Conservation (phyloP, 2,797 vertebrate species). For the Lateolabrax maculatus region DNA sequence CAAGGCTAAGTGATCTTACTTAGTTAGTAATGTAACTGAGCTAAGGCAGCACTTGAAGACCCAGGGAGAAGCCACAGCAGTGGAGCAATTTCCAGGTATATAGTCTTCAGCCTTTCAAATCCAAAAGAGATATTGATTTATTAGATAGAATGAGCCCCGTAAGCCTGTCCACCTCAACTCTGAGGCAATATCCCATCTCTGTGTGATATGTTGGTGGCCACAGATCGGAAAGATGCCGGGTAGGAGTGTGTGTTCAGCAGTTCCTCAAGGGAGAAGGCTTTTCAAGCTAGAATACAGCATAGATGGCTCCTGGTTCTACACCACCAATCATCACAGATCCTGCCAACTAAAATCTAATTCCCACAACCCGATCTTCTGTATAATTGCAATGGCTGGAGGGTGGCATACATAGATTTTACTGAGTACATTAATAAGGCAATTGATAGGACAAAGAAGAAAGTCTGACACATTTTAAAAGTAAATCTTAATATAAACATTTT, state of each 20-base stretch:
- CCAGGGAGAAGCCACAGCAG: neutral
- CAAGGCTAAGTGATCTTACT: slow-evolving; percentile 10
- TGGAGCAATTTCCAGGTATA: slow-evolving; percentile 26
- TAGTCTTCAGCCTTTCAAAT: slow-evolving; percentile 16
- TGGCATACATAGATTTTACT: neutral
- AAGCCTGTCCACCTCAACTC: slow-evolving; percentile 22
- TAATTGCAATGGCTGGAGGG: neutral
- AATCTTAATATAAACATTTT: slow-evolving; percentile 98
- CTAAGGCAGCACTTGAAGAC: neutral
- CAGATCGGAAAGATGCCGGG: neutral
- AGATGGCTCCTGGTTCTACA: neutral
- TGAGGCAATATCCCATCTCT: slow-evolving; percentile 38
- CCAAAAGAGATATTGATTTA: slow-evolving; percentile 59
- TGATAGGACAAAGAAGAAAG: slow-evolving; percentile 63
- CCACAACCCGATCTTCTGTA: neutral
- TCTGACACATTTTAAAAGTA: slow-evolving; percentile 91
- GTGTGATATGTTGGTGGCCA: slow-evolving; percentile 23
- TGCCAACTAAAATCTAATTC: slow-evolving; percentile 5
- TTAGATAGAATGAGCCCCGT: slow-evolving; percentile 39
- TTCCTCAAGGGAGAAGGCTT: slow-evolving; percentile 13
- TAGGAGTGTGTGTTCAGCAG: slow-evolving; percentile 36
- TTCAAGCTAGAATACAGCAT: slow-evolving; percentile 10
- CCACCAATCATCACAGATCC: neutral
- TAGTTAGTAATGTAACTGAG: neutral
- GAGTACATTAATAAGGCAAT: neutral